Conservation (phyloP, 35 echinoderm and acorn worm species). For the Apostichopus californicus region DNA sequence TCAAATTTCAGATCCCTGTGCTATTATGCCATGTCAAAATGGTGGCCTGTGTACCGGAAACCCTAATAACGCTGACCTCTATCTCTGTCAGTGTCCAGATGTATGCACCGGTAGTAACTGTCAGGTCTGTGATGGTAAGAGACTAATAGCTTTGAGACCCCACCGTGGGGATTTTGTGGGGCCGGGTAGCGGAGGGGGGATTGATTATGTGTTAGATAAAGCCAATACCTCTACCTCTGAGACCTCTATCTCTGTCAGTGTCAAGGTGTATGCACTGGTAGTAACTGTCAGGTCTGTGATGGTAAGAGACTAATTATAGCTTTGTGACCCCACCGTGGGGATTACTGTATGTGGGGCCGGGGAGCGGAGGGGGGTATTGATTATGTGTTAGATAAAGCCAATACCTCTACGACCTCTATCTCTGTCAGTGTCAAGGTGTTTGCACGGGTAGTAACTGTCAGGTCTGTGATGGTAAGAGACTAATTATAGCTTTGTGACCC, state of each 20-base stretch:
- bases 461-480: conserved; percentile 13
- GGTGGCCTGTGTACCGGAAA: conserved; percentile 20
- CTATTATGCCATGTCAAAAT: conserved; percentile 23
- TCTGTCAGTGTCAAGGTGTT: background rate
- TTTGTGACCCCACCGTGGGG: no score
- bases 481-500: no score
- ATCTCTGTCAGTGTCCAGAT: background rate
- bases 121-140: conserved; percentile 26
- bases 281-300: conserved; percentile 20
- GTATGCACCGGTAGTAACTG: conserved; percentile 28
- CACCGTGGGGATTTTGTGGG: no score
- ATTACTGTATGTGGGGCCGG: no score
- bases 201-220: no score
- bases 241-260: conserved; percentile 11
- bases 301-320: background rate
- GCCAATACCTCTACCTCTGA: no score
- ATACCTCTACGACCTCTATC: background rate
- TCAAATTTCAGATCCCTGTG: conserved; percentile 35
- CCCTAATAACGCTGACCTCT: background rate
- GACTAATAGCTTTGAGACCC: no score
- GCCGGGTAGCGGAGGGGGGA: no score
- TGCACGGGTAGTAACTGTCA: conserved; percentile 33
- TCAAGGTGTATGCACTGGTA: conserved; percentile 3
- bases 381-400: no score
- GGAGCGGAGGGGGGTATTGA: no score